phyloP scores from a whole-genome alignment of 2,797 vertebrate genomes.

The Avahi laniger region DNA sequence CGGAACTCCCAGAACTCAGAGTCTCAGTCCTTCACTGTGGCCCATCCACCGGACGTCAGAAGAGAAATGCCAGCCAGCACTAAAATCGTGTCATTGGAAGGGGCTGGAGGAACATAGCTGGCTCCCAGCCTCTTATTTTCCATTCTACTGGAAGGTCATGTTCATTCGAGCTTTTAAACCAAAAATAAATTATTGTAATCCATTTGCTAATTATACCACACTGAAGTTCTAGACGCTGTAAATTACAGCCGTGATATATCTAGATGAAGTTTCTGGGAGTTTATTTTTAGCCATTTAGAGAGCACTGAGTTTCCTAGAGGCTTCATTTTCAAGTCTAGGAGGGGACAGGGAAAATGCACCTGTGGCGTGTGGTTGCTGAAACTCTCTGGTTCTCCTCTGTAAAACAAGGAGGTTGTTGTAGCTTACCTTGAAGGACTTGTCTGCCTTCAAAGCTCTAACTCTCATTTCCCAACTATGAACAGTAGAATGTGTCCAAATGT shows the following conservation, averaged over 20 bases:
- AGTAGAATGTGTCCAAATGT: background rate
- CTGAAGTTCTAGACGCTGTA: slow-evolving; percentile 73
- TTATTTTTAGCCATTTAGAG: slow-evolving; percentile 79
- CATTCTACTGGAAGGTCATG: slow-evolving; percentile 70
- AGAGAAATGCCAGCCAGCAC: slow-evolving; percentile 64
- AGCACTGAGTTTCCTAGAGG: slow-evolving; percentile 65
- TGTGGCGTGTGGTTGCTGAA: background rate
- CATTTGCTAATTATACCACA: slow-evolving; percentile 83
- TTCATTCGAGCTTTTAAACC: slow-evolving; percentile 80
- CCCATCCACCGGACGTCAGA: background rate
- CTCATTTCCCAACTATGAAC: background rate
- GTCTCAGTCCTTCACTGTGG: slow-evolving; percentile 53
- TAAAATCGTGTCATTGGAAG: slow-evolving; percentile 70
- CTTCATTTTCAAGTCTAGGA: slow-evolving; percentile 69
- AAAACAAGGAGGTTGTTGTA: background rate
- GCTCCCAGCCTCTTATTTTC: slow-evolving; percentile 68
- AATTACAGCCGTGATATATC: slow-evolving; percentile 73
- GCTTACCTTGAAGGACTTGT: background rate
- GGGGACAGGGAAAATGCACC: background rate
- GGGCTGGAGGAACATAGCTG: slow-evolving; percentile 58
- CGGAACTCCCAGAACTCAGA: slow-evolving; percentile 60
- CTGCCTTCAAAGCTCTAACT: background rate
- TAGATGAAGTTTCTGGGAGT: slow-evolving; percentile 76
- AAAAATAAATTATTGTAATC: slow-evolving; percentile 83
- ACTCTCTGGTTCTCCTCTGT: background rate